Base-by-base conservation (phyloP, 1,140 invertebrate species). In the Holotrichia oblita region DNA sequence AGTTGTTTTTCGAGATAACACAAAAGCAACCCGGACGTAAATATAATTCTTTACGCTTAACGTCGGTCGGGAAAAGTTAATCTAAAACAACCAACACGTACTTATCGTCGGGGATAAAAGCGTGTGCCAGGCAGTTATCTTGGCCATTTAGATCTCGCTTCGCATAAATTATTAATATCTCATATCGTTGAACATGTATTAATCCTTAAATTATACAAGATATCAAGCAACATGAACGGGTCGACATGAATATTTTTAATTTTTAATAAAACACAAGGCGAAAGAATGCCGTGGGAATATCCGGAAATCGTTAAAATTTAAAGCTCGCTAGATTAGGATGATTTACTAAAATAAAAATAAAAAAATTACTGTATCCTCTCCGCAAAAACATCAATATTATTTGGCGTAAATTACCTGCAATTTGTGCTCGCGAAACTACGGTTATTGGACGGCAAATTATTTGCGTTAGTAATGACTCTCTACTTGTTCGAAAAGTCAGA, bases 71-170 rank as follows among this genome's bases (percentile, higher is more conserved):
- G 27, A 34, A 34, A 34, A 34, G 48, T 55, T 55, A 55, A 55
- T 55, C 48, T 55, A 55, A 55, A 55, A 55, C 48, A 55, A 55
- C 48, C 48, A 55, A 55, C 48, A 55, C 44, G 44, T 48, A 48
- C 44, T 48, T 48, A 48, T 48, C 44, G 44, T n/a, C 44, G 9
- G 2, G 44, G 9, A 48, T 48, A 48, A 48, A 48, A 12, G 2
- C 2, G 44, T 14, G n/a, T n/a, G 44, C 44, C 9, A 14, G 10
- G 44, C 9, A 14, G 44, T 48, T 48, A 48, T 48, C n/a, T 48
- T 10, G 44, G 9, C 44, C 44, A 14, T 48, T 48, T 10, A 48
- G 44, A 12, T 12, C 2, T 10, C n/a, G 44, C 10, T 48, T 48
- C n/a, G n/a, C 44, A 48, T 48, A 48, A 48, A 48, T 48, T 55